phyloP scores from a whole-genome alignment of 2,888 invertebrate genomes.

The Orchesellides sinensis region DNA sequence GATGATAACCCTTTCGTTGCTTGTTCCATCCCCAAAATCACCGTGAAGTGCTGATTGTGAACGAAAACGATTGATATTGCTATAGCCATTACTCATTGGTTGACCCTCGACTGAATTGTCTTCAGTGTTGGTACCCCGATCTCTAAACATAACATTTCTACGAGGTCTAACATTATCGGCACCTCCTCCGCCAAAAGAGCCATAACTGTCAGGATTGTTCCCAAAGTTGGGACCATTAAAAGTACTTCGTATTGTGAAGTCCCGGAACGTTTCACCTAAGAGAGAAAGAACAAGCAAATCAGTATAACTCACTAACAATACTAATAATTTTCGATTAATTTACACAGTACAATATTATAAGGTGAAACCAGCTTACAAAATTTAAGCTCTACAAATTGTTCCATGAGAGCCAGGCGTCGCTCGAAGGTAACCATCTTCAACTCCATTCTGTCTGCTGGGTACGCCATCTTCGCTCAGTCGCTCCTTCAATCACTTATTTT shows the following conservation, averaged over 20 bases:
- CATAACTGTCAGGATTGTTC: background rate
- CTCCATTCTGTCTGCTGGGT: conserved; percentile 1
- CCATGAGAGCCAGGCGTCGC: conserved; percentile 10
- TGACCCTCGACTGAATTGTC: too few relatives aligned
- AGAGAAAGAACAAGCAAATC: background rate
- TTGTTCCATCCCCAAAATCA: too few relatives aligned
- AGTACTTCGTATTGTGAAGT: conserved; percentile 1
- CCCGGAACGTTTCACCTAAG: conserved; percentile 30
- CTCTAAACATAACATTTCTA: background rate
- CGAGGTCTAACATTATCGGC: background rate
- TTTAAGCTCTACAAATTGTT: conserved; percentile 26
- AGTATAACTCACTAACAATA: background rate
- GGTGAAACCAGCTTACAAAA: conserved; percentile 30
- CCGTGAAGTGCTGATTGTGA: too few relatives aligned
- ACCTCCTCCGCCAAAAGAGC: background rate
- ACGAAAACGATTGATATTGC: too few relatives aligned
- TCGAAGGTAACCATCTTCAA: background rate
- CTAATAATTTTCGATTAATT: too few relatives aligned
- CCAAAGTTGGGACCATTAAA: background rate
- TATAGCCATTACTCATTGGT: too few relatives aligned
- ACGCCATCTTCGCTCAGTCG: background rate
- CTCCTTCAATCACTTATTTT: background rate
- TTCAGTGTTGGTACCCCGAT: background rate
- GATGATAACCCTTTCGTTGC: too few relatives aligned
- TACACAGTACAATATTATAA: too few relatives aligned